Evolutionary conservation across 2,113 vertebrate species (phyloP).

Genomic region (Octodon degus): DNA sequence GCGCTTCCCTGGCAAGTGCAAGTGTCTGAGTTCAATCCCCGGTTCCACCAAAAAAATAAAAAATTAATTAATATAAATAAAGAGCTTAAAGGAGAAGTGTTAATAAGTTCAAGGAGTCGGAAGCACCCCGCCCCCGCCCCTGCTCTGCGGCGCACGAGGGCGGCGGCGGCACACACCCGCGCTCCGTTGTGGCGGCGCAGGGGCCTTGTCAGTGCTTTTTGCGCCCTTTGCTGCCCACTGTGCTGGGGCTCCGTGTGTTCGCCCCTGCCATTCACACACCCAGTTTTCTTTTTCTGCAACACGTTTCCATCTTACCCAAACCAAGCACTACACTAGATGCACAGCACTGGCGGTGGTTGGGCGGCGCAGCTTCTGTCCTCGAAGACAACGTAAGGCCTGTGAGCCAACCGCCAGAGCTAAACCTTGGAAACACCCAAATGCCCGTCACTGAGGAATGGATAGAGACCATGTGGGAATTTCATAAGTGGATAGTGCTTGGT

Average conservation of each 20-base stretch:
- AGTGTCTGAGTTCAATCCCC: too few species aligned
- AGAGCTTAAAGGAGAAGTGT: neutral
- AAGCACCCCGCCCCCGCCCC: rapidly evolving
- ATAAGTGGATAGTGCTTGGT: too few species aligned
- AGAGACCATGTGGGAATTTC: too few species aligned
- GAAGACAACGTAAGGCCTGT: rapidly evolving
- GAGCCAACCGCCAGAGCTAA: neutral
- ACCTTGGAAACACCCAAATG: too few species aligned
- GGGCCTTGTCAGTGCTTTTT: neutral
- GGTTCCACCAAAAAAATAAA: too few species aligned
- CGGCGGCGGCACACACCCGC: rapidly evolving
- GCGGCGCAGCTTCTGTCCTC: too few species aligned
- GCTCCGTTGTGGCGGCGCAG: rapidly evolving
- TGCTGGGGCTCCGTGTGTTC: rapidly evolving
- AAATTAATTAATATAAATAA: too few species aligned
- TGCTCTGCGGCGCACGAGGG: rapidly evolving
- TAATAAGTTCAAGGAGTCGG: neutral
- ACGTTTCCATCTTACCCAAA: neutral
- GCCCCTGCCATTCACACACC: too few species aligned
- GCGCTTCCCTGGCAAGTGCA: too few species aligned
- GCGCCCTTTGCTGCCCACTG: neutral
- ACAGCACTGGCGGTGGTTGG: rapidly evolving
- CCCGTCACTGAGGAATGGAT: too few species aligned
- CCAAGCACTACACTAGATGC: neutral
- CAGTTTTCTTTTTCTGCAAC: too few species aligned